Evolutionary conservation across 2,888 invertebrate species (phyloP), one percentile per base, ranked within the genome.

Genomic region (Pseudoips prasinana): DNA sequence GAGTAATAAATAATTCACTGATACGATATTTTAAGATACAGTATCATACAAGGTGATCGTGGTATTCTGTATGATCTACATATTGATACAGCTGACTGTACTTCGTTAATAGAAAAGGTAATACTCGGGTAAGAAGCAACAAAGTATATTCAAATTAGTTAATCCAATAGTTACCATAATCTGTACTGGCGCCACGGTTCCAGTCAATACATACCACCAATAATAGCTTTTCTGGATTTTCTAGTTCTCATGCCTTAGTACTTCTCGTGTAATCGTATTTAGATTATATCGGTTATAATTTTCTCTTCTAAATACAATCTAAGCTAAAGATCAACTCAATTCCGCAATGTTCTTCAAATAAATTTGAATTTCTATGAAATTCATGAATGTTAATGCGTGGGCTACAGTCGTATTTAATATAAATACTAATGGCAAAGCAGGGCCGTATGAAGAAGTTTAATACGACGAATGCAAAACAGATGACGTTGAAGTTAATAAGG

Each of bases 401-500:
- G 18, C 3, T 7, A 20, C 20, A 7, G 20, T 7, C 7, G 20
- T 7, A 20, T 7, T 20, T 20, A 20, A 14, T 14, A 14, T 14
- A 14, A 14, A 14, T 5, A 2, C 14, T 14, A 14, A 14, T 14
- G 14, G 2, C 2, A 14, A 14, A 3, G 14, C 14, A 14, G 14
- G 5, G 2, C 14, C 14, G 14, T 14, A 14, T 14, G 14, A 2
- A 14, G 14, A 14, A 14, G 2, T 14, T 14, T 14, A 14, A 5
- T 64, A 69, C 58, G 57, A 58, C 47, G 44, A 62, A 64, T 62
- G 36, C 44, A 47, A 54, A 31, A 44, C 32, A 22, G 47, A 52
- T 58, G 47, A 50, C 52, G 44, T 48, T 42, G 56, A n/a, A n/a
- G n/a, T n/a, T n/a, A n/a, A n/a, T n/a, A n/a, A n/a, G n/a, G n/a